Evolutionary conservation across 1,140 invertebrate genomes (phyloP), one percentile per base, ranked within the genome.

Genomic region (Ceratosolen fusciceps): DNA sequence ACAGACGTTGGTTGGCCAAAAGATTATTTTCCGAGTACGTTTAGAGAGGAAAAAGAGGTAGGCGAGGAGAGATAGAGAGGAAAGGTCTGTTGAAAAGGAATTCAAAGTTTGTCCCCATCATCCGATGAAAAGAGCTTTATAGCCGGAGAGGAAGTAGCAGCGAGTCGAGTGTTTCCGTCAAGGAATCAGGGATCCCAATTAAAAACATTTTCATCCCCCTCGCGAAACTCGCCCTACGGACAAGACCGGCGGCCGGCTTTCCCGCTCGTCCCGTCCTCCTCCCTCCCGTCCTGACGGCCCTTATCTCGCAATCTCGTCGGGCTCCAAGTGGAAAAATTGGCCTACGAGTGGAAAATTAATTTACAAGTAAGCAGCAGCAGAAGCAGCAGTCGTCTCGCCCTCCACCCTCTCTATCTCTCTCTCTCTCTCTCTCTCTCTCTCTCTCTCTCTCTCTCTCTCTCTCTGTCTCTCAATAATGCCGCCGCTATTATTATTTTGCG

Each of bases 191-290:
- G 74, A 81, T 85, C 84, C 85, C 86, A 86, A 87, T 86, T 87
- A 86, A 87, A 87, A 79, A 54, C 81, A 82, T 82, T 86, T 87
- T 85, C 83, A 71, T 81, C 75, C 68, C 77, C 54, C 37, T 31
- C 72, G 39, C 73, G 21, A 72, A 72, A 34, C 34, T 49, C 60
- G 24, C 60, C 68, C 81, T 56, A 31, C 26, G 31, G 39, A 72
- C 56, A 29, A 26, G 68, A 37, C 12, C 10, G 10, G 31, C 43
- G 31, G 5, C 34, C 29, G 56, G 21, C 58, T 75, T 34, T 47
- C 62, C 37, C 26, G 7, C 72, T 56, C 49, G 52, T 56, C 37
- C 31, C 49, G 16, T 2, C 24, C 8, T 47, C 49, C 31, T 2
- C 24, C 8, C 43, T 26, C 16, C 31, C 31, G 19, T 75, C 39